Evolutionary conservation across 2,797 vertebrate species (phyloP), one percentile per base, ranked within the genome.

Genomic region (Australoheros facetus): DNA sequence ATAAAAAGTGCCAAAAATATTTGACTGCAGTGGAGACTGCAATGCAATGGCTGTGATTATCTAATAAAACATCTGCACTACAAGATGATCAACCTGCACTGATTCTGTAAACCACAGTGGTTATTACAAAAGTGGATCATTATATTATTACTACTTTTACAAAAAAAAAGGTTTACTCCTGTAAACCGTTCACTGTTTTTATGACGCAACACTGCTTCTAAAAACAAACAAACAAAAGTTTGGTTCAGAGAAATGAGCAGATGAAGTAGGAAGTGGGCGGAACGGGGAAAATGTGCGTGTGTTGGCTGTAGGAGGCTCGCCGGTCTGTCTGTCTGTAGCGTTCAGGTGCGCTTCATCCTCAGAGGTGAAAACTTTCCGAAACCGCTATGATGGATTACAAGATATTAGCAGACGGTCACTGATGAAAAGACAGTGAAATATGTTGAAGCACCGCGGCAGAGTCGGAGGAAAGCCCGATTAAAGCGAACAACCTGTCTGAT

Each of bases 331-430:
- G 7, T 55, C 28, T 81, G 79, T 17, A 19, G 59, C 64, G 84
- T 78, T 83, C 86, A 91, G 92, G 88, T 91, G 80, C 75, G 51
- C 76, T 56, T 87, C 80, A 54, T 28, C 78, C 16, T 78, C 77
- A 48, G 79, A 75, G 72, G 57, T 37, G 81, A 77, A 79, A 83
- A 70, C 32, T 87, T 82, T 34, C 4, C 21, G 34, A 77, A 48
- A 3, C 53, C 30, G 28, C 2, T 16, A 0, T 73, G 14, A 80
- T 92, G 90, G 90, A 91, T 79, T 83, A 73, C 66, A 19, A 58
- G 3, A 45, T 56, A 77, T 34, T 19, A 37, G 28, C 34, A 30
- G 8, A 3, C 5, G 7, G 13, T 19, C 13, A 5, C 39, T 59
- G n/a, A 12, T 66, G n/a, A 32, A 28, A 28, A 34, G 48, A 1